Evolutionary conservation across 35 echinoderm and acorn worm genomes (phyloP).

Genomic region (Heliocidaris erythrogramma): DNA sequence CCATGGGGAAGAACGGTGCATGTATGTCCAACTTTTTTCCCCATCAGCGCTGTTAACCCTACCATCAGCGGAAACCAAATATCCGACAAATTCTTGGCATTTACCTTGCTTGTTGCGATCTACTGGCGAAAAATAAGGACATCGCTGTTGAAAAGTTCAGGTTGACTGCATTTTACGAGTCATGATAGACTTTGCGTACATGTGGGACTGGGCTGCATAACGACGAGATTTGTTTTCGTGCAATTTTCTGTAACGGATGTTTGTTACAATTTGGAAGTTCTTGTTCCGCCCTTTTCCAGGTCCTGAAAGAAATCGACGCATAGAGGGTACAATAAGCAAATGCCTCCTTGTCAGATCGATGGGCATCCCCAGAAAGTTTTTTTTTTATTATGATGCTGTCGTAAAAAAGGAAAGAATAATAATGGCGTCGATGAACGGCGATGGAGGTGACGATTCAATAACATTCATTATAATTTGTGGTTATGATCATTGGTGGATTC

Average conservation of each 20-base stretch:
- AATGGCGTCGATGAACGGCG: no score
- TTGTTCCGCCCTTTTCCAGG: background rate
- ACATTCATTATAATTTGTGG: no score
- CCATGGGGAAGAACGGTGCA: background rate
- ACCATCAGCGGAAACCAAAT: slow-evolving; percentile 28
- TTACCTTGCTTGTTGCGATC: slow-evolving; percentile 16
- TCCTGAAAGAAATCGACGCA: background rate
- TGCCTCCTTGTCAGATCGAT: no score
- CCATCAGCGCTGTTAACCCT: background rate
- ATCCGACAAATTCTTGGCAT: slow-evolving; percentile 33
- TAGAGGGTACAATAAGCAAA: no score
- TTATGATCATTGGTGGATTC: no score
- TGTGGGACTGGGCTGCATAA: background rate
- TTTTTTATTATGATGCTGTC: no score
- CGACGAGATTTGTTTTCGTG: background rate
- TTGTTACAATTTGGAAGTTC: slow-evolving; percentile 7
- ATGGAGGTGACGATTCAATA: no score
- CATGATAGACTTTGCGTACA: slow-evolving; percentile 2
- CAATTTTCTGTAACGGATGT: slow-evolving; percentile 23
- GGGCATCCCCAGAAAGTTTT: no score
- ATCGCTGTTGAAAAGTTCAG: slow-evolving; percentile 31
- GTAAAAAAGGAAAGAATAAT: no score
- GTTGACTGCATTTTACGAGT: slow-evolving; percentile 34
- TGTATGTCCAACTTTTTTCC: background rate
- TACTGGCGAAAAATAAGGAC: slow-evolving; percentile 25